Evolutionary conservation across 2,888 invertebrate genomes (phyloP), one percentile per base, ranked within the genome.

Genomic region (Conchocele bisecta): DNA sequence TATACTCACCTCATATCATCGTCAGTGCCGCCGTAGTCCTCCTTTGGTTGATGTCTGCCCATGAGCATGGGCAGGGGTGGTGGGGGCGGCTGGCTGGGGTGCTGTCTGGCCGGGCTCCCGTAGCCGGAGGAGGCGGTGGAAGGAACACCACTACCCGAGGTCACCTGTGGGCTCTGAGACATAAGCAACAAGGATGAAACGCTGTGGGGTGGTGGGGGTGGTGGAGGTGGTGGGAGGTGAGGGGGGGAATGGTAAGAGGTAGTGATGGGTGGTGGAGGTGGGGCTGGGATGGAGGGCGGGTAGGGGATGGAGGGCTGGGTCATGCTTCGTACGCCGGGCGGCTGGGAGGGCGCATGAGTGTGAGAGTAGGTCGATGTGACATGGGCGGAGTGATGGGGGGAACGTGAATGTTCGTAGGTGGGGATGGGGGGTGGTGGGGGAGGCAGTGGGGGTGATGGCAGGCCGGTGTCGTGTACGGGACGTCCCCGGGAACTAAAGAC

Each of bases 1-100:
- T 22, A n/a, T 15, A 28, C 77, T 70, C 60, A 82, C 82, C 78
- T 70, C 29, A 74, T 66, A 60, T 79, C 72, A 24, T 82, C 81
- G 37, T 83, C 83, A 29, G 68, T 67, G n/a, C 72, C n/a, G n/a
- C n/a, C 76, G 17, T 60, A 65, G 41, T 81, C 76, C 15, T 68
- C 71, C 6, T 69, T 66, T 20, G 59, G 57, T 28, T 46, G 56
- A 15, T 39, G 31, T 31, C 39, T 58, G n/a, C 44, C 26, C 53
- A 48, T 60, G 7, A 70, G 48, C 13, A 35, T 51, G 6, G 75
- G 64, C 15, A 75, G 76, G 9, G 75, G 74, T 24, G 76, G 76
- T 51, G 79, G 80, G 29, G 81, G 78, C 24, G 78, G 78, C 15
- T 67, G 67, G 22, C 54, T 76, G 22, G 60, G 57, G 48, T 68